Evolutionary conservation across 2,888 invertebrate genomes (phyloP).

Genomic region (Trimorus sp.): DNA sequence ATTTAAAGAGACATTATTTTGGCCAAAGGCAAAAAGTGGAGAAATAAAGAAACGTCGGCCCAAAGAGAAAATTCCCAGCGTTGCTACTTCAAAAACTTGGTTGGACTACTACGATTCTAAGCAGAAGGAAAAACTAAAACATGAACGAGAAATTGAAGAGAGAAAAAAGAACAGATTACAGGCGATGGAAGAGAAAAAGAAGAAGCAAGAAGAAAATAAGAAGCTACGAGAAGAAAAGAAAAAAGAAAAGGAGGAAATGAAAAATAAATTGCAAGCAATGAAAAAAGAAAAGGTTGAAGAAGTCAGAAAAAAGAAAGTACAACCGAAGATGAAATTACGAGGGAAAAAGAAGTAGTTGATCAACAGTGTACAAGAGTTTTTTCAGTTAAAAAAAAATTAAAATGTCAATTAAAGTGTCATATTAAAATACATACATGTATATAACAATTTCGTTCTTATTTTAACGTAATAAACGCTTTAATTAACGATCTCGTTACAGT

Average conservation of each 20-base stretch:
- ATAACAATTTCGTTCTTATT: no score
- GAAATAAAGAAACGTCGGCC: not conserved
- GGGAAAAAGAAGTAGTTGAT: no score
- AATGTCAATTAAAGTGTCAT: no score
- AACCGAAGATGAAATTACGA: no score
- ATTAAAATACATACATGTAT: no score
- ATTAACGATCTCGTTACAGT: no score
- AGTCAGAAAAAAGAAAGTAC: no score
- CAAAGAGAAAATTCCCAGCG: conserved; percentile 12
- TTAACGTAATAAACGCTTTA: no score
- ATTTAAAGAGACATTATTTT: conserved; percentile 15
- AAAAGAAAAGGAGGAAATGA: not conserved
- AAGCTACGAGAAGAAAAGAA: conserved; percentile 1
- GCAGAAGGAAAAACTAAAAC: conserved; percentile 8
- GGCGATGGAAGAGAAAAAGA: conserved; percentile 4
- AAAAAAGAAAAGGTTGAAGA: no score
- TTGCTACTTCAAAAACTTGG: conserved; percentile 25
- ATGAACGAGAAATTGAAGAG: conserved; percentile 8
- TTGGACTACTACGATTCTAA: conserved; percentile 3
- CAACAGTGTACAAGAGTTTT: no score
- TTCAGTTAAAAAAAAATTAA: no score
- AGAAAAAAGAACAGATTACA: conserved; percentile 17
- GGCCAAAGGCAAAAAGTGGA: not conserved
- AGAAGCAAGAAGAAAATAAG: conserved; percentile 7
- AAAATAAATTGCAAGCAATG: not conserved